Base-by-base conservation (phyloP, 2,113 vertebrate species). In the Megaptera novaeangliae region DNA sequence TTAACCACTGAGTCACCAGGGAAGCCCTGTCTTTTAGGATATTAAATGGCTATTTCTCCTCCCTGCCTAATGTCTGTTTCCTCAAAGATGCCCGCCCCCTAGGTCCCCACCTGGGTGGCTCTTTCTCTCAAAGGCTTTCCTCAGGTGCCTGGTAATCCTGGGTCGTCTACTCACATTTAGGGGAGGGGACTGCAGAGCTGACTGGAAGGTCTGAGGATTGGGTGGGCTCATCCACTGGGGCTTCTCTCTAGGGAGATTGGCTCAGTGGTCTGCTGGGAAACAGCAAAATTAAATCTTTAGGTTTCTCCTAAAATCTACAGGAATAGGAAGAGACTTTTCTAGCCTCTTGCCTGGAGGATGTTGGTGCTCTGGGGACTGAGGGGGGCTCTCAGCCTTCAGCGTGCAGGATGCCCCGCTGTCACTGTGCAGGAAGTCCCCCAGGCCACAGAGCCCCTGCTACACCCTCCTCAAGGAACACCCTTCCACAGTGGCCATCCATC, bases 1-100 rank as follows among this genome's bases (percentile, higher is more conserved):
- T 52, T 52, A 52, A 52, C 52, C 52, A 52, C 15, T 18, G 52
- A 52, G 52, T 52, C 52, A 52, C 52, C 52, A 52, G 52, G 52
- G 52, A 18, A 52, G 52, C 52, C 52, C 92, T 71, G 61, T 91
- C 46, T 57, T 34, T 4, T 72, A 71, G 88, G 91, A 61, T 61
- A 72, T 82, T 64, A 74, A 84, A 92, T 5, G 66, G 49, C 85
- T 90, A 3, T 85, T 77, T 96, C 84, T 89, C n/a, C 59, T 57
- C 27, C 61, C 55, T 36, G 85, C 39, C 64, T 74, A 71, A 59
- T 18, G 77, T 80, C 86, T 71, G 36, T 46, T 44, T 91, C 89
- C 81, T 90, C 39, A 7, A 52, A 69, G 44, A 14, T 21, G 44
- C 8, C 1, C 39, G 18, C 15, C 10, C 34, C 18, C 4, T 29